A percentile compares a stretch with the other conserved stretches of the same genome.
Evolutionary conservation across 2,888 invertebrate species (phyloP).

Genomic region (Sabellastarte sp.): DNA sequence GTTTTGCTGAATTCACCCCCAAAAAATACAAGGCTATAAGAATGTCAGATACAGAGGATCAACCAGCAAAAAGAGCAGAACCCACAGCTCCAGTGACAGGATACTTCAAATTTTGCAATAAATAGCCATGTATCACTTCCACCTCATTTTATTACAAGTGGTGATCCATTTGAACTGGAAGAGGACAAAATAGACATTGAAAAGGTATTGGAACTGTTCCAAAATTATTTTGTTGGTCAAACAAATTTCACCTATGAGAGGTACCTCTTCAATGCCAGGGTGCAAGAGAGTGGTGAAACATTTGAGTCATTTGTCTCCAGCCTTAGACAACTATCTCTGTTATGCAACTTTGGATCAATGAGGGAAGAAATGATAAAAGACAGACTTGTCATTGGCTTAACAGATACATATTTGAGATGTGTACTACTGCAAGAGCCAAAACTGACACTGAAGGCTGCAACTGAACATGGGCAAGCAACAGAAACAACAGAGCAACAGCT

Average conservation of each 20-base stretch:
- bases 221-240: background rate
- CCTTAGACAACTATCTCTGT: background rate
- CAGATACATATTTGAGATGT: too few relatives aligned
- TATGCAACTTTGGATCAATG: background rate
- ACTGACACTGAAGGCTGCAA: background rate
- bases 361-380: background rate
- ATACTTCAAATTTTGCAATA: too few relatives aligned
- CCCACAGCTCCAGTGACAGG: too few relatives aligned
- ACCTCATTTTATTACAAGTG: background rate
- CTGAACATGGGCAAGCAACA: background rate
- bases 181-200: background rate
- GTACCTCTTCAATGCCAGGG: background rate
- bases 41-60: too few relatives aligned
- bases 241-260: background rate
- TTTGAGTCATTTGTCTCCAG: background rate
- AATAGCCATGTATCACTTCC: too few relatives aligned
- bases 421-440: too few relatives aligned
- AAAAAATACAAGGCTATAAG: too few relatives aligned
- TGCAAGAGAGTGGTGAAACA: background rate
- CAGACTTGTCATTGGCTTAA: background rate
- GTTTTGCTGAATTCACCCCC: too few relatives aligned
- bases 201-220: background rate
- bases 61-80: too few relatives aligned
- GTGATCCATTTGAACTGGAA: background rate
- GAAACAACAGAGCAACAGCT: background rate